These are phyloP conservation scores for Nylanderia fulva DNA, from an alignment of 1,140 invertebrate species.

Conservation along the genomic window DNA sequence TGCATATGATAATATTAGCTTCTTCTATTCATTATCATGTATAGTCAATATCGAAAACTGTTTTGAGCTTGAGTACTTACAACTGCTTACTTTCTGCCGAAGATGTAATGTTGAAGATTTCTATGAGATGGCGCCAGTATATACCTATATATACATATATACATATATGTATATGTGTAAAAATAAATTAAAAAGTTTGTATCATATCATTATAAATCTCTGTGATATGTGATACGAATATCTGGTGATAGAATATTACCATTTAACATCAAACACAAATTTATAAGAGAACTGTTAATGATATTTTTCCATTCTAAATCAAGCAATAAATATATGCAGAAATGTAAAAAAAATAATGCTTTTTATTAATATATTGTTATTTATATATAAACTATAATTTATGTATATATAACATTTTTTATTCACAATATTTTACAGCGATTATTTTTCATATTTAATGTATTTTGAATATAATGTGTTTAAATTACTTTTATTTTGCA, in stretches of 20 bases:
- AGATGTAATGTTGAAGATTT: slow-evolving; percentile 39
- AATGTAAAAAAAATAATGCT: slow-evolving; percentile 7
- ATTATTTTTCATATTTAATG: not conserved
- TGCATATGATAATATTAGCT: too few species aligned
- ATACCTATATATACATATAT: slow-evolving; percentile 3
- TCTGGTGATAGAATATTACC: not conserved
- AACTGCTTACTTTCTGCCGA: slow-evolving; percentile 20
- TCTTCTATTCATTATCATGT: slow-evolving; percentile 3
- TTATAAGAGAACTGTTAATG: not conserved
- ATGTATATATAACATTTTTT: not conserved
- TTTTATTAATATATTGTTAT: not conserved
- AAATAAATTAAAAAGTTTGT: slow-evolving; percentile 14
- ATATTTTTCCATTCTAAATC: not conserved
- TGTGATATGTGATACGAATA: not conserved
- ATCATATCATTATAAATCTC: not conserved
- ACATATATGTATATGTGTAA: too few species aligned
- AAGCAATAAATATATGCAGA: not conserved
- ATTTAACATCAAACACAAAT: not conserved
- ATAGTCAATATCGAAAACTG: slow-evolving; percentile 37
- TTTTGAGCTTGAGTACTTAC: slow-evolving; percentile 61
- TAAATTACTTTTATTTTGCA: slow-evolving; percentile 3
- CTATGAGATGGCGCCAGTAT: slow-evolving; percentile 70
- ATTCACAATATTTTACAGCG: slow-evolving; percentile 1
- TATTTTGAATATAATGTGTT: not conserved
- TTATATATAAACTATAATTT: not conserved